Evolutionary conservation across 2,888 invertebrate genomes (phyloP).

Genomic region (Eledona agricola): DNA sequence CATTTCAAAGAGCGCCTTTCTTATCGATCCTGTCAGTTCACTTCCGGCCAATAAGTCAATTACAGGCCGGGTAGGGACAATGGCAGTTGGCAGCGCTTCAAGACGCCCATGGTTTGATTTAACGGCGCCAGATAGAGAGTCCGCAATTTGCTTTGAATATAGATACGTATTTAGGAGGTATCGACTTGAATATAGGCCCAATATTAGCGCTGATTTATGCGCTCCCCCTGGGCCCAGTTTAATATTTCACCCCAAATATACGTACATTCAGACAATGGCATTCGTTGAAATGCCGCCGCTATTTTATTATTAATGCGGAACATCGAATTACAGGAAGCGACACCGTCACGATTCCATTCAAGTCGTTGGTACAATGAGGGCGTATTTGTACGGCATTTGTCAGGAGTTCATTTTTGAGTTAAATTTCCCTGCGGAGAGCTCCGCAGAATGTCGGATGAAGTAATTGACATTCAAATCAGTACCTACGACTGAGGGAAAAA

Average conservation of each 20-base stretch:
- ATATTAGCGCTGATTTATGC: slow-evolving; percentile 50
- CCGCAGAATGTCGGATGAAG: slow-evolving; percentile 12
- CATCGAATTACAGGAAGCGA: slow-evolving; percentile 7
- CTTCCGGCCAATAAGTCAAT: slow-evolving; percentile 64
- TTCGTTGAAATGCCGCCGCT: background rate
- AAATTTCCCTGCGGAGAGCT: slow-evolving; percentile 35
- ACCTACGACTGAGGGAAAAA: slow-evolving; percentile 14
- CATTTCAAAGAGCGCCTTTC: slow-evolving; percentile 51
- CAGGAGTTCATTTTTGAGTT: slow-evolving; percentile 37
- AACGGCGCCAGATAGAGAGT: slow-evolving; percentile 56
- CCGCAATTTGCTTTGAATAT: slow-evolving; percentile 58
- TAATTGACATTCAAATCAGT: slow-evolving; percentile 36
- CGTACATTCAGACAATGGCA: background rate
- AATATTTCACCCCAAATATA: slow-evolving; percentile 20
- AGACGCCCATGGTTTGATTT: slow-evolving; percentile 61
- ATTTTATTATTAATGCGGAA: slow-evolving; percentile 11
- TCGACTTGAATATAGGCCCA: slow-evolving; percentile 52
- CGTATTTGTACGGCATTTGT: slow-evolving; percentile 32
- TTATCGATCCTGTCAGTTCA: slow-evolving; percentile 58
- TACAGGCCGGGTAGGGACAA: slow-evolving; percentile 60
- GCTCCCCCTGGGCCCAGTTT: slow-evolving; percentile 34
- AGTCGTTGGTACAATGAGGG: slow-evolving; percentile 27
- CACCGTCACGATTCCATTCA: slow-evolving; percentile 10
- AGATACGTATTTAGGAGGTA: slow-evolving; percentile 57
- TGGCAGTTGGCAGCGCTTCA: slow-evolving; percentile 62